Percentiles rank a stretch among this genome's conserved stretches.
These are phyloP conservation scores for Ochotona princeps DNA, from an alignment of 2,113 vertebrate genomes.

Conservation along the genomic window DNA sequence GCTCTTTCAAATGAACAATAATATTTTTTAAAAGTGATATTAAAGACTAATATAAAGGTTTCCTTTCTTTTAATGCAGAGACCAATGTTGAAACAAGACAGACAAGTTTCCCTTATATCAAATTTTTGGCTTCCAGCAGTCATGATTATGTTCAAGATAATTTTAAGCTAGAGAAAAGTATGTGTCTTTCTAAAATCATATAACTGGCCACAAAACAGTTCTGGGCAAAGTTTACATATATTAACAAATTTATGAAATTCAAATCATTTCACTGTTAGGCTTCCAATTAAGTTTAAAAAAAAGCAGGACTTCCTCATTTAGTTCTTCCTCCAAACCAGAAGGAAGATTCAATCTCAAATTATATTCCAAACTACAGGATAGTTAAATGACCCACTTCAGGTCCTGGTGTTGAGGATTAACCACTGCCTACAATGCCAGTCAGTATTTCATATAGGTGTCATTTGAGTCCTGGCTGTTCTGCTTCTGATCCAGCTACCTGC, in stretches of 20 bases:
- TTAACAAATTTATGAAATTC: constrained; percentile 44
- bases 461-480: too few relatives aligned
- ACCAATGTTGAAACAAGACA: not conserved
- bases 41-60: not conserved
- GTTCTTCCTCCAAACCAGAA: not conserved
- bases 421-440: too few relatives aligned
- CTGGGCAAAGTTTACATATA: not conserved
- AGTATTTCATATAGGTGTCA: too few relatives aligned
- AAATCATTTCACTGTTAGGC: constrained; percentile 1
- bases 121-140: constrained; percentile 12
- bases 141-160: not conserved
- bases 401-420: too few relatives aligned
- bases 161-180: not conserved
- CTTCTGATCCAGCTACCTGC: too few relatives aligned
- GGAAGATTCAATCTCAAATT: not conserved
- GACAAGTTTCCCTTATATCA: constrained; percentile 25
- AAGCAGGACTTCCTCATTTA: not conserved
- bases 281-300: not conserved
- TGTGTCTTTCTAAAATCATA: constrained; percentile 7
- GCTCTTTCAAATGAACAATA: too few relatives aligned
- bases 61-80: not conserved
- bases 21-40: not conserved
- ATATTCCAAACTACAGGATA: constrained; percentile 14
- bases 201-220: constrained; percentile 5
- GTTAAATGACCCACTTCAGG: constrained; percentile 11